A percentile compares a stretch with the other conserved stretches of the same genome.
These are phyloP conservation scores for Anas platyrhynchos DNA, from an alignment of 2,113 vertebrate genomes.

Conservation along the genomic window DNA sequence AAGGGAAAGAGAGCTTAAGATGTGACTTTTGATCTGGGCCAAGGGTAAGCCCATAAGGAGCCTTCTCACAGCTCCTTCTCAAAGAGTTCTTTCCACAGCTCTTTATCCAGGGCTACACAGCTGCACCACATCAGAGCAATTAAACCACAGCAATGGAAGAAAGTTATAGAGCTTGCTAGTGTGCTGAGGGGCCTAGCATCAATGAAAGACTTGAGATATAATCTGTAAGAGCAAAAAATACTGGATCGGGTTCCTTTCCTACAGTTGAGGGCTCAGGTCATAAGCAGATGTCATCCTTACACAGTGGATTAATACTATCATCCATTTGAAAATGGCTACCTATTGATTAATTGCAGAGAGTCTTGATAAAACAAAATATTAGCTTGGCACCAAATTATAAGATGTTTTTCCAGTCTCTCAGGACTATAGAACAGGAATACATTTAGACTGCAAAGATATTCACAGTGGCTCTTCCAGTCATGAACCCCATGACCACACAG, in stretches of 20 bases:
- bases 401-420: background rate
- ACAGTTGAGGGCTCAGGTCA: background rate
- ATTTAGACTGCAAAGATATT: background rate
- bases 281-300: background rate
- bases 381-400: background rate
- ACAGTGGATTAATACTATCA: background rate
- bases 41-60: background rate
- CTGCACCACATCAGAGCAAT: rapidly evolving
- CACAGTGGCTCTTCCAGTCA: background rate
- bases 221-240: background rate
- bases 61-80: background rate
- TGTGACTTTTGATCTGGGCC: rapidly evolving
- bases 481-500: background rate
- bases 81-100: background rate
- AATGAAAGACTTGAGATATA: background rate
- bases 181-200: background rate
- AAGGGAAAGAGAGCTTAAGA: background rate
- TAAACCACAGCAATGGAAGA: background rate
- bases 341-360: background rate
- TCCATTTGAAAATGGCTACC: background rate
- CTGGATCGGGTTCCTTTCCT: background rate
- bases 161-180: background rate
- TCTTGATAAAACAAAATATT: background rate
- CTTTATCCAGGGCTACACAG: background rate
- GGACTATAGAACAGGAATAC: background rate